These are phyloP conservation scores for Aspidapion aeneum DNA, from an alignment of 2,888 invertebrate genomes.

Conservation along the genomic window DNA sequence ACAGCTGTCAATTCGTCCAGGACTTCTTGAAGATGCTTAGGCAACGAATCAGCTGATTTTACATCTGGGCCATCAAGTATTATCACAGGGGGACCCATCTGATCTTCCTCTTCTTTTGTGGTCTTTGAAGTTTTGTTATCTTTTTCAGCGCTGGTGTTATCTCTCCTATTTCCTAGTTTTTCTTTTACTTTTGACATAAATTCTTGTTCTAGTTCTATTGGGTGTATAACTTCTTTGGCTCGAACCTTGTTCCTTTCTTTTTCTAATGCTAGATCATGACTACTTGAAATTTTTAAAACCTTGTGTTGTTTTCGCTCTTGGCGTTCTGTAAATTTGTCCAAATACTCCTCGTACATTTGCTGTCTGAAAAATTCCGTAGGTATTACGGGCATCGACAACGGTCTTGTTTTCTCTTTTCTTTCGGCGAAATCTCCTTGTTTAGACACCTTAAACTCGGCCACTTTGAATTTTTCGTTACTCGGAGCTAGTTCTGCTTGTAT, in stretches of 20 bases:
- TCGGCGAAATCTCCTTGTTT: constrained; percentile 50
- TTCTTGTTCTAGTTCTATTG: constrained; percentile 65
- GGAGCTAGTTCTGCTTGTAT: constrained; percentile 43
- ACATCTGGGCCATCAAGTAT: constrained; percentile 65
- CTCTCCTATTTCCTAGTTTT: constrained; percentile 56
- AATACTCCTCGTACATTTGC: constrained; percentile 82
- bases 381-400: constrained; percentile 45
- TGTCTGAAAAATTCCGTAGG: constrained; percentile 70
- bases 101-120: constrained; percentile 34
- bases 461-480: constrained; percentile 45
- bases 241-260: constrained; percentile 19
- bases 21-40: constrained; percentile 77
- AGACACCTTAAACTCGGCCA: constrained; percentile 48
- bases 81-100: constrained; percentile 44
- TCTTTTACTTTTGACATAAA: constrained; percentile 74
- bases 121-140: constrained; percentile 9
- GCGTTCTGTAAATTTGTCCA: constrained; percentile 72
- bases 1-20: constrained; percentile 48
- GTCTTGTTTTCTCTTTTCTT: constrained; percentile 29
- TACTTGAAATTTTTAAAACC: constrained; percentile 72
- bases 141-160: constrained; percentile 35
- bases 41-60: constrained; percentile 62
- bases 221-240: constrained; percentile 42
- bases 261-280: constrained; percentile 23
- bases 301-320: constrained; percentile 76